Evolutionary conservation across 2,797 vertebrate genomes (phyloP).

Genomic region (Melanotaenia pygmaea): DNA sequence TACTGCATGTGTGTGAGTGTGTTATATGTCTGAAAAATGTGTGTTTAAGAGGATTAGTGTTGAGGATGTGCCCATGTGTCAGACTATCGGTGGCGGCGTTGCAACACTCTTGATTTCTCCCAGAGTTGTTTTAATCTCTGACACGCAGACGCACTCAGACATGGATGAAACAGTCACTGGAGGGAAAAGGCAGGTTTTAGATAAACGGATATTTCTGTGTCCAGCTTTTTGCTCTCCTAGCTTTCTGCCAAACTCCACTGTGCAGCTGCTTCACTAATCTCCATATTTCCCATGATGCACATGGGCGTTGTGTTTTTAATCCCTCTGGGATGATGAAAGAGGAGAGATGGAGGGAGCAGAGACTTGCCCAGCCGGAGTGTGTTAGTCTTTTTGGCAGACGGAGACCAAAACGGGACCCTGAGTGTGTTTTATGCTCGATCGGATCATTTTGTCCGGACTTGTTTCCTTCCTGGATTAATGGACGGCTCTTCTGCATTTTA

Average conservation of each 20-base stretch:
- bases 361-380: background rate
- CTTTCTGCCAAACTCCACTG: slow-evolving; percentile 3
- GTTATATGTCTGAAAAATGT: slow-evolving; percentile 13
- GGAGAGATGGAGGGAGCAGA: slow-evolving; percentile 15
- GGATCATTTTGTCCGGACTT: slow-evolving; percentile 18
- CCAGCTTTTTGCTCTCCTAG: background rate
- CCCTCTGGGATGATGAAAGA: slow-evolving; percentile 29
- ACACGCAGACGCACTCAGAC: background rate
- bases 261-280: slow-evolving; percentile 49
- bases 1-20: slow-evolving; percentile 47
- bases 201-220: slow-evolving; percentile 1
- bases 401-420: background rate
- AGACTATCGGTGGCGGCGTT: slow-evolving; percentile 18
- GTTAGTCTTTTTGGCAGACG: slow-evolving; percentile 2
- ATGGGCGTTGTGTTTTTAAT: slow-evolving; percentile 55
- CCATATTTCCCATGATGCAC: slow-evolving; percentile 67
- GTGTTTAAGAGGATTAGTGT: slow-evolving; percentile 59
- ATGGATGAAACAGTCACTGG: no score
- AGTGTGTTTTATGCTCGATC: background rate
- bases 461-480: background rate
- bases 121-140: slow-evolving; percentile 28
- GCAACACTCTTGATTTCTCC: slow-evolving; percentile 21
- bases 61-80: slow-evolving; percentile 37
- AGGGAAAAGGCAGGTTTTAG: slow-evolving; percentile 10
- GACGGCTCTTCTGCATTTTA: background rate